Evolutionary conservation across 2,113 vertebrate genomes (phyloP).

Genomic region (Ciconia maguari): DNA sequence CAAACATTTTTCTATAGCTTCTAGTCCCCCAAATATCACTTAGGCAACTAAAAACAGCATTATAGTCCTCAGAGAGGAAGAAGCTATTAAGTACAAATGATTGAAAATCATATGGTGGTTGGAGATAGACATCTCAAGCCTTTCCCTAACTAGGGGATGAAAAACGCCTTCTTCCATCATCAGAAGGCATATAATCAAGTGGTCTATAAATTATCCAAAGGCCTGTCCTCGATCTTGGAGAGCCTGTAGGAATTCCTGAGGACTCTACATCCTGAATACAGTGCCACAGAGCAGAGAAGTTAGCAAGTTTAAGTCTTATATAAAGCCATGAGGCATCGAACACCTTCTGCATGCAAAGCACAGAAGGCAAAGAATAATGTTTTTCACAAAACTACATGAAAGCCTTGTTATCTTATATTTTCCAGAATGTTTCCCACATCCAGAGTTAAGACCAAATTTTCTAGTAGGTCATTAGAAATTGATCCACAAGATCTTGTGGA

Average conservation of each 20-base stretch:
- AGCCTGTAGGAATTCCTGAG: neutral
- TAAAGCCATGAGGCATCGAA: neutral
- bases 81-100: neutral
- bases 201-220: neutral
- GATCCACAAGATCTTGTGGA: neutral
- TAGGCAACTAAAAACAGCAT: neutral
- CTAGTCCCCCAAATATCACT: neutral
- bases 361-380: neutral
- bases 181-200: neutral
- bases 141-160: neutral
- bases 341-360: neutral
- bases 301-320: neutral
- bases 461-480: neutral
- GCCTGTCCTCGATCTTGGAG: neutral
- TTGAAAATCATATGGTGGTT: neutral
- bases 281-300: neutral
- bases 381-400: neutral
- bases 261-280: neutral
- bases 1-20: neutral
- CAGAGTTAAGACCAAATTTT: neutral
- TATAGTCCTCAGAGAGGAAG: neutral
- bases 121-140: neutral
- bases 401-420: neutral
- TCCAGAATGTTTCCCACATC: neutral
- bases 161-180: neutral